Base-by-base conservation (phyloP, 2,797 vertebrate genomes). In the Coregonus suidteri region DNA sequence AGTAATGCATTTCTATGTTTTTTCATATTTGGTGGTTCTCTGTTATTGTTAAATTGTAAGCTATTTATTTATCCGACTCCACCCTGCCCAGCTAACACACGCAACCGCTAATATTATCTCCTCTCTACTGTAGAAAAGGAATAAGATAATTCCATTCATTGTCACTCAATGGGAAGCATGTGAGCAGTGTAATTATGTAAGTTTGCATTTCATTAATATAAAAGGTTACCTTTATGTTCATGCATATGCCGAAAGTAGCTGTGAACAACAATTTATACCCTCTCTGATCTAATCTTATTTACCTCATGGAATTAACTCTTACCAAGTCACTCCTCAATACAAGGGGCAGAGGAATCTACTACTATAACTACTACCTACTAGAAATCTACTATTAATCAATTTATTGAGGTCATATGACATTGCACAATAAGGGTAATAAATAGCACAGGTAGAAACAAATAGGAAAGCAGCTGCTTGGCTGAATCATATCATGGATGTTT, bases 201-300 rank as follows among this genome's bases (percentile, higher is more conserved):
- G 14, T 59, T 20, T 70, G 6, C 74, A 73, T 70, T 18, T 79
- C 54, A 70, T 25, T n/a, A 41, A 20, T 16, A 25, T 62, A 56
- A 75, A 34, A 34, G 37, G 16, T 15, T 72, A 18, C 4, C 66
- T 70, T 70, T 53, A 70, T 65, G 52, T 34, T 34, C 9, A 6
- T 59, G 34, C 73, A 65, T 56, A 20, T 74, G 52, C 18, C 52
- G 4, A 51, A 34, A 30, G 7, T 15, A 54, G 13, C 13, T 54
- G 53, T 56, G 15, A 56, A 56, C 54, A 56, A 18, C 15, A 56
- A 56, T 18, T 6, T 56, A 16, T 56, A 65, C 7, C 47, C 74
- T 4, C 53, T 72, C 54, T 20, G 59, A 71, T 51, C 35, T 72
- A 75, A 77, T 77, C 62, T 52, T 7, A 70, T 77, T 35, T 65